Evolutionary conservation across 2,797 vertebrate genomes (phyloP).

Genomic region (Falco cherrug): DNA sequence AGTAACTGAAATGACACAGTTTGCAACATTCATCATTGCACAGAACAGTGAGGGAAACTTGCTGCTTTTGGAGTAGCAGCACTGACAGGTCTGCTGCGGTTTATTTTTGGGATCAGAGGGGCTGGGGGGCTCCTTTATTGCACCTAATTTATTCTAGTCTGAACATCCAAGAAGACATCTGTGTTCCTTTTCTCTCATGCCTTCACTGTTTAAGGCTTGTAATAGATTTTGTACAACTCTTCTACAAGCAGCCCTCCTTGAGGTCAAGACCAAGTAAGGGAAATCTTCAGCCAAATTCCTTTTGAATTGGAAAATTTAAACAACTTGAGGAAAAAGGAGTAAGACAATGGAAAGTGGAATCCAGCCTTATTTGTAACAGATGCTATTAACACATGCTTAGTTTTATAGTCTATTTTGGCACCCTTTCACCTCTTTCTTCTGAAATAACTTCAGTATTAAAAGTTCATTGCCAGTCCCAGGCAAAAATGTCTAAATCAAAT

Average conservation of each 20-base stretch:
- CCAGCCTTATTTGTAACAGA: slow-evolving; percentile 62
- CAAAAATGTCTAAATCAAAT: background rate
- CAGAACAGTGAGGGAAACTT: background rate
- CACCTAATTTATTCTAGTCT: background rate
- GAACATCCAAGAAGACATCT: background rate
- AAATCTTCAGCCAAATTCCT: slow-evolving; percentile 53
- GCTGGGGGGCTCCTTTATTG: background rate
- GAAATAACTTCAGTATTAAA: background rate
- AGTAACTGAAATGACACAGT: background rate
- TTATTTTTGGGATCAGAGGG: background rate
- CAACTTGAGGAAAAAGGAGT: slow-evolving; percentile 42
- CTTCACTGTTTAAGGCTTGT: background rate
- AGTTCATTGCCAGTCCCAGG: background rate
- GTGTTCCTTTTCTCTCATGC: background rate
- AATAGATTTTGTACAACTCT: background rate
- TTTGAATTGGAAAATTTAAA: slow-evolving; percentile 41
- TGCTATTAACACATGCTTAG: slow-evolving; percentile 41
- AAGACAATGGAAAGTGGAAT: slow-evolving; percentile 60
- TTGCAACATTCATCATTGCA: background rate
- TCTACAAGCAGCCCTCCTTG: background rate
- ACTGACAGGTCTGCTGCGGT: background rate
- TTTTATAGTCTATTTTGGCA: slow-evolving; percentile 38
- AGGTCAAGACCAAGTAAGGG: background rate
- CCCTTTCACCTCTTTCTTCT: background rate
- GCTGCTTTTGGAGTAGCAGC: background rate